Conservation (phyloP, 2,113 vertebrate genomes). For the Tringa solitaria region DNA sequence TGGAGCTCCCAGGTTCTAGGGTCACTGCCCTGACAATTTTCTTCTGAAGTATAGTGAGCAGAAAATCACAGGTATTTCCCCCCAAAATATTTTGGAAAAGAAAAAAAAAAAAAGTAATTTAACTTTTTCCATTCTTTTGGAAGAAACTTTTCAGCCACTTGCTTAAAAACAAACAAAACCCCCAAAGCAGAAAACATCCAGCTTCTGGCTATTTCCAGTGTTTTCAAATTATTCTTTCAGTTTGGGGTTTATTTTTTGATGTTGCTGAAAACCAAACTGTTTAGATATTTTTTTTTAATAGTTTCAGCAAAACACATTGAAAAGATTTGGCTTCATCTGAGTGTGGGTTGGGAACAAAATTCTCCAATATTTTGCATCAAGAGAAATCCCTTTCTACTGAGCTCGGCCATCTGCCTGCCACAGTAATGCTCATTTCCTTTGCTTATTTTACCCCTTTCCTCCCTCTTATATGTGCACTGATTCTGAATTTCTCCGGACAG, state of each 20-base stretch:
- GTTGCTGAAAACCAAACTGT: conserved; percentile 9
- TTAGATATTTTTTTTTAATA: background rate
- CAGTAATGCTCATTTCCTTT: background rate
- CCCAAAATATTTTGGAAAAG: background rate
- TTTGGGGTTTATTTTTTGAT: conserved; percentile 24
- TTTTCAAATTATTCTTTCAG: conserved; percentile 27
- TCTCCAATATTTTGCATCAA: background rate
- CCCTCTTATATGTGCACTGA: background rate
- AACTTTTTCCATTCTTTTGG: background rate
- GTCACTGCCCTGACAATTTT: background rate
- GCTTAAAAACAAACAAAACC: background rate
- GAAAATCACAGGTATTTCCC: background rate
- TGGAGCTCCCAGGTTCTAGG: background rate
- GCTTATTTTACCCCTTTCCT: background rate
- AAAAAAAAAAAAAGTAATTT: background rate
- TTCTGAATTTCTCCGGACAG: background rate
- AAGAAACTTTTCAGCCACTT: background rate
- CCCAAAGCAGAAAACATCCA: background rate
- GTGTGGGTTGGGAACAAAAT: conserved; percentile 15
- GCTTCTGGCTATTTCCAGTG: conserved; percentile 18
- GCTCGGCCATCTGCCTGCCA: background rate
- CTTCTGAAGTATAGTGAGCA: background rate
- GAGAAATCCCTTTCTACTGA: background rate
- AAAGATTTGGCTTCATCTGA: conserved; percentile 14
- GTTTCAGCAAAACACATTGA: conserved; percentile 28